Percentiles rank a stretch among this genome's conserved stretches.
Conservation (phyloP, 2,113 vertebrate species). For the Lagopus muta region DNA sequence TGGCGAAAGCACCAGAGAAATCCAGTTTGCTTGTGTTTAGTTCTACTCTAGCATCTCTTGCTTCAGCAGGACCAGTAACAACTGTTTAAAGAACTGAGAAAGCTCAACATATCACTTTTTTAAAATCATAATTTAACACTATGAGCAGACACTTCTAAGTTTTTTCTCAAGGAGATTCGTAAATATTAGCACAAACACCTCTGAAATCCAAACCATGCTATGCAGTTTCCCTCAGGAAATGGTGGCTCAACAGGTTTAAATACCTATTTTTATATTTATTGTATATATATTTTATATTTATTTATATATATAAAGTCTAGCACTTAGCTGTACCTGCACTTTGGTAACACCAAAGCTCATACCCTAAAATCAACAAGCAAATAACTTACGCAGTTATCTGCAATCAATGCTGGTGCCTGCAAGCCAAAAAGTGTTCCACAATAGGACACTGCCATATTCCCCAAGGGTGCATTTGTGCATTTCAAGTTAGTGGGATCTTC, state of each 20-base stretch:
- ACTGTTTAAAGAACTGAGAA: not conserved
- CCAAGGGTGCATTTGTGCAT: fast-evolving
- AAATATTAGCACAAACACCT: not conserved
- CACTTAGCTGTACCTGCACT: not conserved
- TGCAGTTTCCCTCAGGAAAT: not conserved
- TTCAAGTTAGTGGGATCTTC: not conserved
- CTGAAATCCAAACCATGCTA: not conserved
- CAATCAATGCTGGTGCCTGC: not conserved
- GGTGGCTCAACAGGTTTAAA: not conserved
- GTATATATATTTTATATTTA: too few relatives aligned
- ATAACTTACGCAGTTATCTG: not conserved
- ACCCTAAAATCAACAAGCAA: not conserved
- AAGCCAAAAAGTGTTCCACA: not conserved
- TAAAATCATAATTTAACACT: not conserved
- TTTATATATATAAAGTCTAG: not conserved
- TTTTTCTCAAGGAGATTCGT: not conserved
- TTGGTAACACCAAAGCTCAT: not conserved
- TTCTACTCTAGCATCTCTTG: not conserved
- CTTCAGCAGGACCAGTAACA: not conserved
- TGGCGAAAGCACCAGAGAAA: not conserved
- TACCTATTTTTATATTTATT: too few relatives aligned
- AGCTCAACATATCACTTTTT: not conserved
- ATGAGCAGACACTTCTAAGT: not conserved
- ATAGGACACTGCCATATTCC: not conserved
- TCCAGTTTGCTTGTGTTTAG: fast-evolving